A percentile compares a stretch with the other conserved stretches of the same genome.
phyloP scores from a whole-genome alignment of 2,113 vertebrate genomes.

The Egretta garzetta region DNA sequence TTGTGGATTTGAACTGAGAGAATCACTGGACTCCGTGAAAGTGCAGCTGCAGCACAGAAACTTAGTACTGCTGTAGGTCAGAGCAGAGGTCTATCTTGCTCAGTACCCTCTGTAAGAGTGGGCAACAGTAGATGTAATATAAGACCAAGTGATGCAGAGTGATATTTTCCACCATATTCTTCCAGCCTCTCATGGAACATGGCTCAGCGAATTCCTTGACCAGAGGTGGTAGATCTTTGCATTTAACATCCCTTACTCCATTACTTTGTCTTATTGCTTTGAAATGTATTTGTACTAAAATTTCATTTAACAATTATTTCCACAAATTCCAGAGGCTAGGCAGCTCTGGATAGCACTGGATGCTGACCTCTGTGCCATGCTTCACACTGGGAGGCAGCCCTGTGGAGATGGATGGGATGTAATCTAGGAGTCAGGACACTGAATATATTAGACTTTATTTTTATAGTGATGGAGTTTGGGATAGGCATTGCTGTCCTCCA shows the following conservation, averaged over 20 bases:
- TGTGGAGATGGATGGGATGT: too few species aligned
- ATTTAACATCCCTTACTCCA: background rate
- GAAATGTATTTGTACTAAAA: background rate
- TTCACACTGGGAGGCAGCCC: background rate
- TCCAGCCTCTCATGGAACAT: background rate
- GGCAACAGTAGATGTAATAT: background rate
- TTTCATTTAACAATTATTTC: background rate
- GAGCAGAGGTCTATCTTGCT: background rate
- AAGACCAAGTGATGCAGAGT: background rate
- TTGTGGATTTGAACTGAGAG: background rate
- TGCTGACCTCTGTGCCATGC: background rate
- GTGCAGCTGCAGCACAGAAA: background rate
- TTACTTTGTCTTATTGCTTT: background rate
- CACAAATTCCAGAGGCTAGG: background rate
- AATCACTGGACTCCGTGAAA: background rate
- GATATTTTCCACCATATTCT: background rate
- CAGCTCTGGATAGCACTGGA: background rate
- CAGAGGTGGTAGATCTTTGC: background rate
- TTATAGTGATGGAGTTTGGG: background rate
- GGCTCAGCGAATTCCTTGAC: background rate
- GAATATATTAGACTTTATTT: background rate
- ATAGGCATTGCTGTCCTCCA: background rate
- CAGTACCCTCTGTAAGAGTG: background rate
- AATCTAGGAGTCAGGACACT: background rate
- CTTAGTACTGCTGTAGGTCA: background rate